These are phyloP conservation scores for Drosophila burlai DNA, from an alignment of 1,140 invertebrate species.

Conservation along the genomic window DNA sequence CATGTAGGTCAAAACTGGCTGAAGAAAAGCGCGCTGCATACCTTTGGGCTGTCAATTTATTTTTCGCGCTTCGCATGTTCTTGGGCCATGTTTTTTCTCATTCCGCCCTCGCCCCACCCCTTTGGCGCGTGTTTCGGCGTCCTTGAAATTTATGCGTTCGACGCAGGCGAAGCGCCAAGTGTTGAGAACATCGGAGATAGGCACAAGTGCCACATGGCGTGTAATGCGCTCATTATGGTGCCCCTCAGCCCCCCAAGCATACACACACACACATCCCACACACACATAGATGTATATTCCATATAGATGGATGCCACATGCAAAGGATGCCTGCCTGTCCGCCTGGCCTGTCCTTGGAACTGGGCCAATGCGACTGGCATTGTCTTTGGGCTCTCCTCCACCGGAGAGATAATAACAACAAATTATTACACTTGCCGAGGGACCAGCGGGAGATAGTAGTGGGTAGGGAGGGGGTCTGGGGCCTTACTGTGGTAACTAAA, in stretches of 20 bases:
- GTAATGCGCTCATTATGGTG: conserved; percentile 79
- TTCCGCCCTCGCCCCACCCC: neutral
- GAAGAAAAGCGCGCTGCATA: conserved; percentile 66
- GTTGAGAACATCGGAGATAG: conserved; percentile 58
- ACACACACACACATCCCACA: conserved; percentile 16
- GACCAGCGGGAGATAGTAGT: conserved; percentile 14
- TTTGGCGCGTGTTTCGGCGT: conserved; percentile 38
- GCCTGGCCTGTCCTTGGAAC: conserved; percentile 55
- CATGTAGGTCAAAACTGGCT: conserved; percentile 70
- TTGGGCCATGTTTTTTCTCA: conserved; percentile 43
- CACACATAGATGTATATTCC: conserved; percentile 9
- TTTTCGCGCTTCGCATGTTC: conserved; percentile 71
- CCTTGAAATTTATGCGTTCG: conserved; percentile 81
- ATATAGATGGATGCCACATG: conserved; percentile 65
- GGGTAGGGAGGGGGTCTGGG: neutral
- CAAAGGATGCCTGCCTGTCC: conserved; percentile 40
- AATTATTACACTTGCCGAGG: conserved; percentile 65
- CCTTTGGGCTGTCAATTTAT: conserved; percentile 77
- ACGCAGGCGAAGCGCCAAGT: conserved; percentile 69
- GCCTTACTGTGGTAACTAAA: conserved; percentile 50
- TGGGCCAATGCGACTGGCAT: conserved; percentile 73
- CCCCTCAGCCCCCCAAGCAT: conserved; percentile 30
- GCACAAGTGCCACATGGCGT: conserved; percentile 70
- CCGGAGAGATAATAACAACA: conserved; percentile 58
- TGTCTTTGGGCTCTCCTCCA: conserved; percentile 55